These are phyloP conservation scores for Coendou prehensilis DNA, from an alignment of 2,797 vertebrate species.

Conservation along the genomic window DNA sequence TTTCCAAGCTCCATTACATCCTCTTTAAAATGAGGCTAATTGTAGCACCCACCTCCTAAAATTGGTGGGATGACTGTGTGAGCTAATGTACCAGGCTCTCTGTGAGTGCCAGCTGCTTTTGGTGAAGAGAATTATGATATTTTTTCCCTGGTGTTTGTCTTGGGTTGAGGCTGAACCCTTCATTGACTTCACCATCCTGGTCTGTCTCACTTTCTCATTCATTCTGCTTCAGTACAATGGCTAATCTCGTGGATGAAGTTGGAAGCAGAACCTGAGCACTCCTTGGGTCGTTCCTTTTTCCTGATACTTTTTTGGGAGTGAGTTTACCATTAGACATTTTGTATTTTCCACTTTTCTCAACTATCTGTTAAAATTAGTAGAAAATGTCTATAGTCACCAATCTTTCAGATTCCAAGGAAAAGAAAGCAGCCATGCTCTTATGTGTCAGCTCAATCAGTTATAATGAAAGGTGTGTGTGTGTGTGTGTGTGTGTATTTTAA, in stretches of 20 bases:
- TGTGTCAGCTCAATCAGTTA: background rate
- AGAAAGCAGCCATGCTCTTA: background rate
- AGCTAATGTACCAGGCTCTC: background rate
- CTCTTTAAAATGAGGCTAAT: background rate
- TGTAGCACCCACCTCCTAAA: background rate
- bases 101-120: background rate
- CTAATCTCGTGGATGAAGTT: background rate
- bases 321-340: background rate
- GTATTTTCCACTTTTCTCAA: background rate
- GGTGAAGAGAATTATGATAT: background rate
- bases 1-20: background rate
- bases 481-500: background rate
- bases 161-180: background rate
- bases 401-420: background rate
- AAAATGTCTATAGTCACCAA: background rate
- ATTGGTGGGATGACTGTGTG: background rate
- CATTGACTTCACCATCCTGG: background rate
- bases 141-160: background rate
- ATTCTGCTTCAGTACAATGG: background rate
- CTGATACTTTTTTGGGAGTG: background rate
- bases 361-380: background rate
- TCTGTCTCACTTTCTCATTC: background rate
- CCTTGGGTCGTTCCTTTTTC: background rate
- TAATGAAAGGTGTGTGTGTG: background rate
- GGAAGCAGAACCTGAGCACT: background rate